Evolutionary conservation across 2,113 vertebrate genomes (phyloP).

Genomic region (Thermophis baileyi): DNA sequence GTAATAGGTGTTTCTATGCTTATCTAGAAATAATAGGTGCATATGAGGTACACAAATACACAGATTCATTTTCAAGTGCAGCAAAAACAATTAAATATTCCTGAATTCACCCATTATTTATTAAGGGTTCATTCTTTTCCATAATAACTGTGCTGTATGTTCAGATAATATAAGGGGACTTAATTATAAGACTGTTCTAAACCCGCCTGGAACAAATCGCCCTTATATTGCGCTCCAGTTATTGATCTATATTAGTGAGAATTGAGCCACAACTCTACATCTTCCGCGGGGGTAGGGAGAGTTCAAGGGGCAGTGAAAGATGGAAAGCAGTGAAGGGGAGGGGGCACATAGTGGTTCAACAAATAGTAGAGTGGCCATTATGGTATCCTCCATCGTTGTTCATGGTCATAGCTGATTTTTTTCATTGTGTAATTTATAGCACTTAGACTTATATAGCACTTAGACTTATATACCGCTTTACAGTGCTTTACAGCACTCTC

Average conservation of each 20-base stretch:
- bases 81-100: neutral
- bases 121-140: neutral
- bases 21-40: neutral
- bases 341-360: neutral
- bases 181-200: neutral
- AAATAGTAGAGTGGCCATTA: neutral
- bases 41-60: neutral
- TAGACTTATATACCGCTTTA: too few species aligned
- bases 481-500: too few species aligned
- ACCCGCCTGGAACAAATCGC: neutral
- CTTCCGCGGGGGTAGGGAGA: neutral
- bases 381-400: neutral
- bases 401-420: neutral
- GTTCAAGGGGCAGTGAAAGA: neutral
- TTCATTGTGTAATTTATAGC: neutral
- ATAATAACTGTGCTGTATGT: neutral
- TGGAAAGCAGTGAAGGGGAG: neutral
- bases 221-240: neutral
- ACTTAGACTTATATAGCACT: too few species aligned
- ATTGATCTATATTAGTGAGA: neutral
- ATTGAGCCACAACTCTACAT: neutral
- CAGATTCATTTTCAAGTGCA: neutral
- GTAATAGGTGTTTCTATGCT: neutral
- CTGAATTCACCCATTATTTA: neutral
- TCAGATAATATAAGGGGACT: neutral